Evolutionary conservation across 2,888 invertebrate genomes (phyloP).

Genomic region (Plebejus anna): DNA sequence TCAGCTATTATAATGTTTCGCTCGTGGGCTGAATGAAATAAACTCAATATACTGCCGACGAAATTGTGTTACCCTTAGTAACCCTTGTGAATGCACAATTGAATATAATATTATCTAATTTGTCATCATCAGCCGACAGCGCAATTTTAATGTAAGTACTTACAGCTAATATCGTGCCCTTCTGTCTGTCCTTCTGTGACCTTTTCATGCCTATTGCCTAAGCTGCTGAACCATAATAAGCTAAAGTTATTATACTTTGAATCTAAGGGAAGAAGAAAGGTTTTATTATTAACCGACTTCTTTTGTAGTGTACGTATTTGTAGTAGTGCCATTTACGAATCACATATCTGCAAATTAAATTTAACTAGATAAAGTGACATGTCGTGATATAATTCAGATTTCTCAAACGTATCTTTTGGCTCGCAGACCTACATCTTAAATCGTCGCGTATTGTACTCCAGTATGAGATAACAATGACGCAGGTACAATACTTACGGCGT

Average conservation of each 20-base stretch:
- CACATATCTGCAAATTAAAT: too few species aligned
- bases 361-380: not conserved
- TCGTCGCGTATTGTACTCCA: not conserved
- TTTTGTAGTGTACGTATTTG: too few species aligned
- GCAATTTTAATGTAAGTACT: not conserved
- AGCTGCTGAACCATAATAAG: too few species aligned
- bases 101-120: not conserved
- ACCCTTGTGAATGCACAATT: conserved; percentile 3
- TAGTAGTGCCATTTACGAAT: too few species aligned
- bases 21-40: not conserved
- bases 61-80: not conserved
- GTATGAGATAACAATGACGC: not conserved
- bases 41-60: conserved; percentile 5
- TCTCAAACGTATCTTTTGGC: not conserved
- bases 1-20: not conserved
- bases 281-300: too few species aligned
- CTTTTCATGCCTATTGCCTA: too few species aligned
- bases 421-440: not conserved
- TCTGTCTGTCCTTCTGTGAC: too few species aligned
- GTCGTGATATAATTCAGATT: not conserved
- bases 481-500: not conserved
- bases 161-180: too few species aligned
- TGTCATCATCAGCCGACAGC: not conserved
- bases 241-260: too few species aligned
- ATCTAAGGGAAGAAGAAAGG: too few species aligned